Base-by-base conservation (phyloP, 2,797 vertebrate species). In the Iguana delicatissima region DNA sequence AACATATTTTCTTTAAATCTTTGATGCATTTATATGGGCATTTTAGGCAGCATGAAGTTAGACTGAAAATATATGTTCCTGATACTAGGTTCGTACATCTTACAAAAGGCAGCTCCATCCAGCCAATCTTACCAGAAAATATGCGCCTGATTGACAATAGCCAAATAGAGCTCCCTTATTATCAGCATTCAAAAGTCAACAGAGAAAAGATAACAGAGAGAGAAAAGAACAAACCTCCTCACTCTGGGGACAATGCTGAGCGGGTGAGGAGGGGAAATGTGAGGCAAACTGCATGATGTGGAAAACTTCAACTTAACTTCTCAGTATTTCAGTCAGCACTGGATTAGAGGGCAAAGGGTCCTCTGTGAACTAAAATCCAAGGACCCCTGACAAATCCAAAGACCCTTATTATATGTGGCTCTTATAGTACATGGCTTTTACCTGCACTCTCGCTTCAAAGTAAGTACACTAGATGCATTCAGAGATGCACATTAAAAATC, bases 51-150 rank as follows among this genome's bases (percentile, higher is more conserved):
- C 67, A 87, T 87, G 77, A 91, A 90, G 86, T 55, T 80, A 91
- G 73, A 93, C 93, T 93, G 90, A 87, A 95, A 95, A 90, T 93
- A 93, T 57, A 90, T 87, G 67, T 77, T 69, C 89, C 93, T 91
- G 93, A 93, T 89, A 95, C 35, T 20, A 22, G 76, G 52, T 38
- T 90, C 85, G 22, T 80, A 76, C 10, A 87, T 91, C 89, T 89
- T 86, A 85, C 89, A 94, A 93, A 89, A 93, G 91, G 35, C 50
- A 93, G 26, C 10, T 81, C 89, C 93, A 92, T 85, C 89, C 85
- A 90, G 82, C 77, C 89, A 90, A 89, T 91, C 82, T 8, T 93
- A 52, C 76, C 32, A 32, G 42, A 83, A 91, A 91, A 87, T 87
- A 91, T 76, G 74, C 42, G 87, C 89, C 85, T 84, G 76, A 94